Conservation (phyloP, 2,797 vertebrate species). For the Phoeniculus purpureus region DNA sequence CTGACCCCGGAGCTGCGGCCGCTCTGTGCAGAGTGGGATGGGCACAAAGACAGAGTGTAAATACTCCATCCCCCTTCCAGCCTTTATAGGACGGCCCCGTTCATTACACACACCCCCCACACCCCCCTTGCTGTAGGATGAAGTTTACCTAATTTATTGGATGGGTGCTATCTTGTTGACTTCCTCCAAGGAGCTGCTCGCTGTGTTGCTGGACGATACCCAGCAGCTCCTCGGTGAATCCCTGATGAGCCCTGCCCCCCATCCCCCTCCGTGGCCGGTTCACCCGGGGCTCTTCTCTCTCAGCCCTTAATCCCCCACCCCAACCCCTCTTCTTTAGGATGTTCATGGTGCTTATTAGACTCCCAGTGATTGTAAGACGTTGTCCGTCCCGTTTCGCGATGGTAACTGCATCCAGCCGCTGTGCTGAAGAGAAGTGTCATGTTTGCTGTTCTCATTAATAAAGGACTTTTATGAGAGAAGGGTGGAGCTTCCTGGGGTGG, state of each 20-base stretch:
- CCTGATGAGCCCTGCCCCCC: constrained; percentile 54
- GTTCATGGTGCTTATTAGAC: constrained; percentile 78
- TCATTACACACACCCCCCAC: too few species aligned
- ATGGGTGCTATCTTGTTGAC: constrained; percentile 78
- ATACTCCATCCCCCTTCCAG: constrained; percentile 62
- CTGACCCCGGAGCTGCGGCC: background rate
- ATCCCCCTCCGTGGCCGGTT: constrained; percentile 71
- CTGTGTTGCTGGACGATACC: constrained; percentile 84
- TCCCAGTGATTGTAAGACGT: constrained; percentile 77
- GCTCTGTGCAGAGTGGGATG: too few species aligned
- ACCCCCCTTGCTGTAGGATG: constrained; percentile 61
- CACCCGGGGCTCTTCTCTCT: constrained; percentile 70
- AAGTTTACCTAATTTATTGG: constrained; percentile 77
- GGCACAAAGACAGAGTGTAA: constrained; percentile 67
- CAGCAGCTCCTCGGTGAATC: constrained; percentile 63
- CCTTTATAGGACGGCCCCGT: constrained; percentile 37
- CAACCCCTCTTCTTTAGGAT: constrained; percentile 57
- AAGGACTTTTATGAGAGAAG: constrained; percentile 82
- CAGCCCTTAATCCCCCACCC: constrained; percentile 18
- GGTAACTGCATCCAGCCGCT: constrained; percentile 75
- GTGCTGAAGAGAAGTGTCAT: constrained; percentile 73
- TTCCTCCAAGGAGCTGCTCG: constrained; percentile 53
- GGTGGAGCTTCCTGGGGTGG: background rate
- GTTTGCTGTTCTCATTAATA: constrained; percentile 86
- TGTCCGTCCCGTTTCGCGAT: constrained; percentile 67